Percentiles rank a stretch among this genome's conserved stretches.
Conservation (phyloP, 2,797 vertebrate species). For the Arrhamphus sclerolepis region DNA sequence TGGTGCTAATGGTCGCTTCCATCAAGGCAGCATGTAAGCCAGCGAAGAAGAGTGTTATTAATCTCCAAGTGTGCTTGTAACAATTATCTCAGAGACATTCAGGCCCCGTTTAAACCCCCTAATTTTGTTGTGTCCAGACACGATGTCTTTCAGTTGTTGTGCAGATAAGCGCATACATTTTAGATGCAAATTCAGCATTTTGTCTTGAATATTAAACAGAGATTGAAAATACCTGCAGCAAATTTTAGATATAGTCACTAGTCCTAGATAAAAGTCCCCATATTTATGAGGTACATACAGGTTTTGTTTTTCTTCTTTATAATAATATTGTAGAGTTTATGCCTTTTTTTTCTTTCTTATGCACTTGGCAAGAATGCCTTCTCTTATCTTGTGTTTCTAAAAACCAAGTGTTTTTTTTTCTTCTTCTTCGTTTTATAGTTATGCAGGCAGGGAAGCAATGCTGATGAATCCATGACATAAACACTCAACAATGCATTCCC, state of each 20-base stretch:
- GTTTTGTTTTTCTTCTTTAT: slow-evolving; percentile 32
- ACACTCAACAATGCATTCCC: slow-evolving; percentile 6
- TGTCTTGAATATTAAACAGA: not conserved
- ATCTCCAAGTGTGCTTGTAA: slow-evolving; percentile 31
- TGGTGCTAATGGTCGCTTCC: slow-evolving; percentile 45
- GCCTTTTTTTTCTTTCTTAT: slow-evolving; percentile 39
- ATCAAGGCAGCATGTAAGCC: slow-evolving; percentile 60
- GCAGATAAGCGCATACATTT: slow-evolving; percentile 3
- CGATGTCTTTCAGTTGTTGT: slow-evolving; percentile 5
- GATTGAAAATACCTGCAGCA: not conserved
- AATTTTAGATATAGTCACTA: not conserved
- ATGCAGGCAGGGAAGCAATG: slow-evolving; percentile 4
- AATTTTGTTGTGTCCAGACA: slow-evolving; percentile 21
- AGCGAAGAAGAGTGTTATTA: slow-evolving; percentile 31
- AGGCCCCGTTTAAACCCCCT: slow-evolving; percentile 5
- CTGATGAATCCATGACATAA: slow-evolving; percentile 24
- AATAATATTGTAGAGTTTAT: slow-evolving; percentile 51
- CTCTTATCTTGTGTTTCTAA: slow-evolving; percentile 44
- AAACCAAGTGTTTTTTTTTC: slow-evolving; percentile 30
- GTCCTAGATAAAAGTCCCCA: no score
- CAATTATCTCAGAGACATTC: slow-evolving; percentile 32
- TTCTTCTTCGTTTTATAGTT: no score
- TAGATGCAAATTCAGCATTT: not conserved
- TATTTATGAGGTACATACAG: not conserved
- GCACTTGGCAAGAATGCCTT: slow-evolving; percentile 45